A percentile compares a stretch with the other conserved stretches of the same genome.
These are phyloP conservation scores for Cottoperca gobio DNA, from an alignment of 2,797 vertebrate genomes.

Conservation along the genomic window DNA sequence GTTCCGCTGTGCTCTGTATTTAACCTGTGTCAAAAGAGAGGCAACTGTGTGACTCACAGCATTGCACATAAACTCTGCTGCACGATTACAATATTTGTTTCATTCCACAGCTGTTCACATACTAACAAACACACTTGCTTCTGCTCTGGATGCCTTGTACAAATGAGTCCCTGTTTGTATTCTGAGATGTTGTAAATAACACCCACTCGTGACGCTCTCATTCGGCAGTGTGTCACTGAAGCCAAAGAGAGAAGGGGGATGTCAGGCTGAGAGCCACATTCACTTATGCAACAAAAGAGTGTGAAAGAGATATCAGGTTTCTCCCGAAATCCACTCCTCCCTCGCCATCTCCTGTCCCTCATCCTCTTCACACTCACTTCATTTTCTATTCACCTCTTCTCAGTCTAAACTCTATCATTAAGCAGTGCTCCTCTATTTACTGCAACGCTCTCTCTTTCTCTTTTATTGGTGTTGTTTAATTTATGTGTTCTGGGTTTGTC, in stretches of 20 bases:
- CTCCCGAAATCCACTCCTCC: slow-evolving; percentile 28
- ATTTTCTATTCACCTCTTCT: slow-evolving; percentile 53
- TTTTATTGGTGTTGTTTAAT: slow-evolving; percentile 6
- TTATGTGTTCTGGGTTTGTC: slow-evolving; percentile 13
- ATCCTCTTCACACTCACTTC: slow-evolving; percentile 28
- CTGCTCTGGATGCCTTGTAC: slow-evolving; percentile 33
- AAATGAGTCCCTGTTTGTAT: slow-evolving; percentile 38
- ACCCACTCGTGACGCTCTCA: slow-evolving; percentile 50
- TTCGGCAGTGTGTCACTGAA: slow-evolving; percentile 48
- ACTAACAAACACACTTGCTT: slow-evolving; percentile 30
- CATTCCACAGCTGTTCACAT: slow-evolving; percentile 49
- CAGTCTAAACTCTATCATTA: slow-evolving; percentile 45
- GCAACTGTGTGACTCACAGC: slow-evolving; percentile 36
- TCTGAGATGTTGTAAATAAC: slow-evolving; percentile 65
- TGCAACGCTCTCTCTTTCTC: not conserved
- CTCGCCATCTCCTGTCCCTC: slow-evolving; percentile 23
- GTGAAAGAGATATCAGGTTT: slow-evolving; percentile 79
- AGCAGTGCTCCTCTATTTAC: slow-evolving; percentile 24
- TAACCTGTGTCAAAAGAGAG: slow-evolving; percentile 84
- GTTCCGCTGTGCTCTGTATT: slow-evolving; percentile 94
- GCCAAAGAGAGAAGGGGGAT: slow-evolving; percentile 47
- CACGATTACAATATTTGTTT: slow-evolving; percentile 6
- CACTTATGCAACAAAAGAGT: slow-evolving; percentile 55
- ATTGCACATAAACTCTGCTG: slow-evolving; percentile 20
- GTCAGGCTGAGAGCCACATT: slow-evolving; percentile 63